Evolutionary conservation across 2,797 vertebrate genomes (phyloP), one percentile per base, ranked within the genome.

Genomic region (Pangasius mekongensis): DNA sequence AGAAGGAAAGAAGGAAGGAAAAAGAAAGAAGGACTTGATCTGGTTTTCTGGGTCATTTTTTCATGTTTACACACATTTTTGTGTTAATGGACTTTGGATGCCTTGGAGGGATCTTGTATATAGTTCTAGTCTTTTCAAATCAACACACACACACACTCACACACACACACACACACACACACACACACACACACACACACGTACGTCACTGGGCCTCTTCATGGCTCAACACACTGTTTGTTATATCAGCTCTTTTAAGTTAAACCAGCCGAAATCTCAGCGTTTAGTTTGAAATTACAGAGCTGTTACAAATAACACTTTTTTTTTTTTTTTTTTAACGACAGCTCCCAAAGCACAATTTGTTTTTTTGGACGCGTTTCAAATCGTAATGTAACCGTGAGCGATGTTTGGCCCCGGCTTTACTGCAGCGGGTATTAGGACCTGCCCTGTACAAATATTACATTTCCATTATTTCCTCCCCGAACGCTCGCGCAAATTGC

Each of bases 401-500:
- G 77, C 80, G 52, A 87, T 88, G 86, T 89, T 86, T 86, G 85
- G 88, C 71, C 90, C 86, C 69, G 74, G 87, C 87, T 91, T 91
- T 92, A 91, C 90, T 92, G 92, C 89, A 87, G 49, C 54, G 90
- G 91, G 89, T 89, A 92, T 91, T 85, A 90, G 87, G 89, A 90
- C 30, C 84, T 87, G 69, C 82, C 83, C 85, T 91, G 91, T 90
- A 91, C 89, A 91, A 92, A 89, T 86, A 90, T 91, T 81, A 87
- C 87, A 91, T 91, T 91, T 89, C 56, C 86, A 93, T 91, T 89
- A 92, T 91, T 92, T 91, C 90, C 90, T 90, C 89, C 89, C 89
- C 58, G 52, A 89, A 81, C 82, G 82, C 87, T 91, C 85, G 80
- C 80, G 86, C 84, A 90, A 90, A 92, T 89, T 86, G 88, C 91